Evolutionary conservation across 2,797 vertebrate species (phyloP).

Genomic region (Thalassophryne amazonica): DNA sequence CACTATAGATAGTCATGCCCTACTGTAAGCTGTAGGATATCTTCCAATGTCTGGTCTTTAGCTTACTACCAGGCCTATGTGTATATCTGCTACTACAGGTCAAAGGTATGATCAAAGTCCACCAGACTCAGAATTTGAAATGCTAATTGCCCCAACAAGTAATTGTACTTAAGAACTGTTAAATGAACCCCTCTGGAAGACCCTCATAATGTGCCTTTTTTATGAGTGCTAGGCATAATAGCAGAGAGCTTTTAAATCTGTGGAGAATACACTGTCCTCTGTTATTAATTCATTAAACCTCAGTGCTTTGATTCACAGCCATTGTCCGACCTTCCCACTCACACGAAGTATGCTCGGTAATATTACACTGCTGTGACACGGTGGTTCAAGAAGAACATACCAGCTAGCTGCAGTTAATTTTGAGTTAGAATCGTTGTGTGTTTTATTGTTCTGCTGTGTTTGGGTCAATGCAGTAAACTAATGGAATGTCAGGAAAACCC

Average conservation of each 20-base stretch:
- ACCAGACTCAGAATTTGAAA: constrained; percentile 72
- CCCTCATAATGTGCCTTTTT: constrained; percentile 70
- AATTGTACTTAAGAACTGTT: constrained; percentile 73
- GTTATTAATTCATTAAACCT: constrained; percentile 72
- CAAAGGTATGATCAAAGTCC: constrained; percentile 77
- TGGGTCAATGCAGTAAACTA: constrained; percentile 12
- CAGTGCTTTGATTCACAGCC: constrained; percentile 55
- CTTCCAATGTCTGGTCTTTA: constrained; percentile 68
- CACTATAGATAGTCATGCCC: no score
- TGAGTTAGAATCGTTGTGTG: background rate
- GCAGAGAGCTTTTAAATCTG: constrained; percentile 61
- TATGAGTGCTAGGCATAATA: constrained; percentile 64
- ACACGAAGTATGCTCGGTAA: constrained; percentile 39
- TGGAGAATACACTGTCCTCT: constrained; percentile 58
- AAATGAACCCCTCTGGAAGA: constrained; percentile 65
- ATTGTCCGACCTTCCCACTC: constrained; percentile 59
- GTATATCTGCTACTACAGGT: constrained; percentile 74
- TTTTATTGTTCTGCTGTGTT: constrained; percentile 7
- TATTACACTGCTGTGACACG: constrained; percentile 35
- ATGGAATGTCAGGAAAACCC: constrained; percentile 12
- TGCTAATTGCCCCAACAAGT: constrained; percentile 75
- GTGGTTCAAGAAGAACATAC: constrained; percentile 8
- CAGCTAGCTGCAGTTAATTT: background rate
- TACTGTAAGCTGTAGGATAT: no score
- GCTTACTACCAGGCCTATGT: constrained; percentile 55